Conservation (phyloP, 2,113 vertebrate genomes). For the Heterocephalus glaber region DNA sequence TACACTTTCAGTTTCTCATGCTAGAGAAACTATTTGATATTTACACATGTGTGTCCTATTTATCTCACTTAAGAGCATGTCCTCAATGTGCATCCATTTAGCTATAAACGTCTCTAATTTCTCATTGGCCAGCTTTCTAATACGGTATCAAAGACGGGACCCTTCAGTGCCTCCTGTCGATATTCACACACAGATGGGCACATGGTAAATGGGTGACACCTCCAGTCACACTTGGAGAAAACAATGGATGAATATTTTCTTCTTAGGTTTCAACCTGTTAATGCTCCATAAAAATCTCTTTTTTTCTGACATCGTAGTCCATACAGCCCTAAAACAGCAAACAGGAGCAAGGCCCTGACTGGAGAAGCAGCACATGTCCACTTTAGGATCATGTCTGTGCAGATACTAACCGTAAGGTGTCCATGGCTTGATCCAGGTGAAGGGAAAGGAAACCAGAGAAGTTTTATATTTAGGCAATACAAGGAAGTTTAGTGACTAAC, state of each 20-base stretch:
- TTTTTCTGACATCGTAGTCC: neutral
- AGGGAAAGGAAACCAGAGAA: neutral
- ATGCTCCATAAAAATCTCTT: neutral
- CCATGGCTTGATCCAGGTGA: fast-evolving
- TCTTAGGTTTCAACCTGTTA: neutral
- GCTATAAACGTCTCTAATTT: no score
- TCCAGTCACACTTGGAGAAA: neutral
- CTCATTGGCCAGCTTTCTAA: neutral
- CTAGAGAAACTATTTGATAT: no score
- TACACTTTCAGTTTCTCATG: no score
- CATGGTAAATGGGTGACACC: neutral
- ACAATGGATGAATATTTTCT: neutral
- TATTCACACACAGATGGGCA: neutral
- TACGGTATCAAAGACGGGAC: neutral
- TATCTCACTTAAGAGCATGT: no score
- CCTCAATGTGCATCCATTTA: no score
- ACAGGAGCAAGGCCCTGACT: neutral
- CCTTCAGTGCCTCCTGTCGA: neutral
- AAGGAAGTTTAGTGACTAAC: neutral
- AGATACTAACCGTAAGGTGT: no score
- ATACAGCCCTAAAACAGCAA: neutral
- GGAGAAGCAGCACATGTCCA: no score
- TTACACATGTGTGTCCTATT: no score
- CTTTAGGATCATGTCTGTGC: fast-evolving
- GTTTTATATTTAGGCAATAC: neutral